These are phyloP conservation scores for Pachycephus smyrnensis DNA, from an alignment of 2,888 invertebrate species.

Conservation along the genomic window DNA sequence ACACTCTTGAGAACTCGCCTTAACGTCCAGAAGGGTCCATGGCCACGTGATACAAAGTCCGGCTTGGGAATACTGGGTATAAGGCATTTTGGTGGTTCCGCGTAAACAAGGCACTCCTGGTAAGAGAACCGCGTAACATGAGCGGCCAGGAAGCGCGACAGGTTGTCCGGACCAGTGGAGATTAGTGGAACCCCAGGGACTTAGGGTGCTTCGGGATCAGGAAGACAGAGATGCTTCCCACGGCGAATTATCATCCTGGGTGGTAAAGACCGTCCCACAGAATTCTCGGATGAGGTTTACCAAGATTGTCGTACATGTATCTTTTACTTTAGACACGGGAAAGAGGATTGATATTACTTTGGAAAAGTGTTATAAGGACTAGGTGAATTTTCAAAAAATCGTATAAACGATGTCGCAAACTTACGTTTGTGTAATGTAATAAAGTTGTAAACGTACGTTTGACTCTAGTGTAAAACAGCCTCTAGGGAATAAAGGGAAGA, in stretches of 20 bases:
- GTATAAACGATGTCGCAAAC: neutral
- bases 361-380: neutral
- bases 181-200: conserved; percentile 31
- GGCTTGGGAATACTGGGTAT: neutral
- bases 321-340: neutral
- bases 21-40: conserved; percentile 11
- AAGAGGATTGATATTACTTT: neutral
- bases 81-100: neutral
- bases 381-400: neutral
- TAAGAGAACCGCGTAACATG: conserved; percentile 40
- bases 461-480: neutral
- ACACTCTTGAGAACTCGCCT: conserved; percentile 25
- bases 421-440: neutral
- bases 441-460: neutral
- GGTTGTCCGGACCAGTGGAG: conserved; percentile 45
- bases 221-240: conserved; percentile 15
- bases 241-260: conserved; percentile 37
- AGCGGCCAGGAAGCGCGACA: conserved; percentile 41
- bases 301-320: neutral
- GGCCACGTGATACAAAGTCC: neutral
- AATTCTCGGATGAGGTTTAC: conserved; percentile 21
- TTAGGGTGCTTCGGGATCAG: conserved; percentile 10
- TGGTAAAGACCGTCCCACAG: conserved; percentile 31
- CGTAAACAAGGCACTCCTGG: conserved; percentile 2
- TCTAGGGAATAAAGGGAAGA: neutral